These are phyloP conservation scores for Phyllotreta cruciferae DNA, from an alignment of 2,888 invertebrate species.

Conservation along the genomic window DNA sequence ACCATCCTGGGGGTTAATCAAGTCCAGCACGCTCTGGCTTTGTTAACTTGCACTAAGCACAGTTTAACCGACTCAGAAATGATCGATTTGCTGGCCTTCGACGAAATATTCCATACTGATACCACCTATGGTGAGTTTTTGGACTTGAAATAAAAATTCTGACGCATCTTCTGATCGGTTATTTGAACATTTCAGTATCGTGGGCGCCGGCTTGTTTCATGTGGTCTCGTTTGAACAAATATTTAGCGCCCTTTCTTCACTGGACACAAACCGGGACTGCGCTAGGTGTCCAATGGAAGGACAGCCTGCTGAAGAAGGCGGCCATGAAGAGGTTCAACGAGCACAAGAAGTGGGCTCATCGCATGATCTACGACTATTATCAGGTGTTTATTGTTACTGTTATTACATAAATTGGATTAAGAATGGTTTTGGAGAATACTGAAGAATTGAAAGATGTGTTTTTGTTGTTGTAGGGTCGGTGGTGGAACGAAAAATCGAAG, in stretches of 20 bases:
- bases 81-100: conserved; percentile 72
- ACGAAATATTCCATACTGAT: conserved; percentile 68
- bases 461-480: conserved; percentile 63
- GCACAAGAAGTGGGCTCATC: conserved; percentile 61
- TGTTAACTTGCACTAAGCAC: conserved; percentile 76
- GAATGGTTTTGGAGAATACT: conserved; percentile 16
- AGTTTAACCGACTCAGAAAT: conserved; percentile 85
- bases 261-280: conserved; percentile 66
- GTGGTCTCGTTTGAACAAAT: conserved; percentile 72
- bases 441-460: neutral
- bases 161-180: conserved; percentile 34
- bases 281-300: conserved; percentile 71
- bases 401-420: neutral
- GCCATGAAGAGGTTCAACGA: conserved; percentile 69
- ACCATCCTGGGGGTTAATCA: conserved; percentile 71
- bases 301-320: conserved; percentile 67
- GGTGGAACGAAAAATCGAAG: conserved; percentile 65
- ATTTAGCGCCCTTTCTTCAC: conserved; percentile 72
- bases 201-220: conserved; percentile 75
- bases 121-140: conserved; percentile 67
- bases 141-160: neutral
- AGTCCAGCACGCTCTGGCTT: conserved; percentile 72
- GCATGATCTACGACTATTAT: conserved; percentile 67
- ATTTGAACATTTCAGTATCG: conserved; percentile 20
- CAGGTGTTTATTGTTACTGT: conserved; percentile 60